Conservation (phyloP, 2,113 vertebrate species). For the Periophthalmus modestus region DNA sequence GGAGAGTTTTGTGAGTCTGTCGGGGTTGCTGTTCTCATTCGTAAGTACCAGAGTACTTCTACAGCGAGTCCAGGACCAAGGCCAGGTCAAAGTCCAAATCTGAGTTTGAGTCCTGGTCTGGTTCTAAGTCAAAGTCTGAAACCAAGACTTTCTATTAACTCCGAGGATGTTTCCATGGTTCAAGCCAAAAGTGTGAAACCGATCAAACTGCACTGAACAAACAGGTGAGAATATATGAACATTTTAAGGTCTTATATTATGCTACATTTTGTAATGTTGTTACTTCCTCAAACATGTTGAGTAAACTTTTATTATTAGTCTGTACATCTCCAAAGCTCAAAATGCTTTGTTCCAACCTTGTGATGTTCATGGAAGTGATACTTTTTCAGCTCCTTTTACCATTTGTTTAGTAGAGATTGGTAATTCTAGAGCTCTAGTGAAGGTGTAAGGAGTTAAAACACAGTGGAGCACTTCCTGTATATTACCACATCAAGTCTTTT, state of each 20-base stretch:
- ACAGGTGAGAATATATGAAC: conserved; percentile 66
- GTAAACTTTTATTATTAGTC: no score
- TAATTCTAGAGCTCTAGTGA: background rate
- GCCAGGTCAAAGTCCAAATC: conserved; percentile 75
- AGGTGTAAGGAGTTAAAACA: no score
- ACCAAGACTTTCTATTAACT: conserved; percentile 82
- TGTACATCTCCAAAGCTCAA: no score
- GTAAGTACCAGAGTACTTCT: conserved; percentile 89
- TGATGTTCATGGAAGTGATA: no score
- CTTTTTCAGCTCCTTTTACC: background rate
- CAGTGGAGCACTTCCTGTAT: no score
- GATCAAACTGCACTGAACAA: conserved; percentile 75
- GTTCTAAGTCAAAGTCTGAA: conserved; percentile 72
- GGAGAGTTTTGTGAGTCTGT: conserved; percentile 86
- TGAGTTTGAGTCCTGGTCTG: conserved; percentile 71
- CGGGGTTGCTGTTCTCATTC: conserved; percentile 85
- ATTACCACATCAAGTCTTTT: no score
- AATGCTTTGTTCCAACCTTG: no score
- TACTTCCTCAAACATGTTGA: no score
- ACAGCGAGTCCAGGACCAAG: conserved; percentile 76
- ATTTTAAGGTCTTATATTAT: no score
- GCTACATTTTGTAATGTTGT: no score
- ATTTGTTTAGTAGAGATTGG: background rate
- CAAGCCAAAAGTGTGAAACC: conserved; percentile 81
- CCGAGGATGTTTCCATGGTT: conserved; percentile 82